Evolutionary conservation across 2,888 invertebrate genomes (phyloP), one percentile per base, ranked within the genome.

Genomic region (Calameuta pallipes): DNA sequence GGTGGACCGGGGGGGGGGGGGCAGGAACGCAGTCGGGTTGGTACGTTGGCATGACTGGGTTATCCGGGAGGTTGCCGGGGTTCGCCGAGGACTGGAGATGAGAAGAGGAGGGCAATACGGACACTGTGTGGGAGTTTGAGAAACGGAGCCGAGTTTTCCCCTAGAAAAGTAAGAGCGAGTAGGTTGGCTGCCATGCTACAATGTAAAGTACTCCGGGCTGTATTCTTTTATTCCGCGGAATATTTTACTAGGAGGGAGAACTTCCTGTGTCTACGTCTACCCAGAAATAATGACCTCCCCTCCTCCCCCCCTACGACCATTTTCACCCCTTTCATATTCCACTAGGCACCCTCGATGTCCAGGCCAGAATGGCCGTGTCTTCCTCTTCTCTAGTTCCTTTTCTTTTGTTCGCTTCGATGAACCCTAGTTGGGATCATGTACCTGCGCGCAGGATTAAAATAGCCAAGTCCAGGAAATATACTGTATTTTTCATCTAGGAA

Each of bases 191-290:
- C 71, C 56, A 23, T 23, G 71, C 33, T 71, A 71, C 71, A 71
- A 71, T 71, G 71, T 71, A 71, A 71, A 71, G 71, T 71, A 71
- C 71, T 71, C 71, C 71, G 33, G 71, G 71, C 71, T 71, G 71
- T 71, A 71, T 71, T 71, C 71, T 71, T 71, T 71, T 71, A 71
- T 71, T 71, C 33, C 33, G 71, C 31, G 33, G 71, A 71, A 71
- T 71, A 71, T 71, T 71, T 71, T 71, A 71, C 33, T 34, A 71
- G 71, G 31, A 12, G 23, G 71, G 71, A 11, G 71, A 71, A 31
- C 71, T 71, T 71, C 71, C 71, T 71, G 71, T 71, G 71, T 71
- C 71, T 71, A 12, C 71, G 71, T 71, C 71, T 71, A 34, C 33
- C 71, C 34, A 31, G 71, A 71, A 71, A 71, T 71, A 71, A 71